A percentile compares a stretch with the other conserved stretches of the same genome.
phyloP scores from a whole-genome alignment of 2,113 vertebrate genomes.

The Petrocephalus microphthalmus region DNA sequence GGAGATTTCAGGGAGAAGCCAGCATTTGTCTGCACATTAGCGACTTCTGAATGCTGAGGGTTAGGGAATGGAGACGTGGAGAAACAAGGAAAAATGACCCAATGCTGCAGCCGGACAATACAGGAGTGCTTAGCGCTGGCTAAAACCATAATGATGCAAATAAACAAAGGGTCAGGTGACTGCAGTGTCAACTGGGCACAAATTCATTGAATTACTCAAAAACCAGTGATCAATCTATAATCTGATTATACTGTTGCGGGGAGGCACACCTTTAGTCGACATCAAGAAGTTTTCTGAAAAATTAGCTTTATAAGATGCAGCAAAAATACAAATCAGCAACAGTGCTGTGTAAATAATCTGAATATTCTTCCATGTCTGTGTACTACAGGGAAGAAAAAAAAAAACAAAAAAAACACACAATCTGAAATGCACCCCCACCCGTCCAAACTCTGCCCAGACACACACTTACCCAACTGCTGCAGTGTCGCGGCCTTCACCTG shows the following conservation, averaged over 20 bases:
- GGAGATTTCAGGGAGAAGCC: not conserved
- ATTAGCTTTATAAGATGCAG: not conserved
- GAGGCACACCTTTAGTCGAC: not conserved
- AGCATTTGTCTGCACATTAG: not conserved
- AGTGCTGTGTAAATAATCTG: not conserved
- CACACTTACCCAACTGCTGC: slow-evolving; percentile 90
- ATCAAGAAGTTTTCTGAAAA: not conserved
- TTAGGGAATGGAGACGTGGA: not conserved
- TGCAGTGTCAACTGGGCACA: not conserved
- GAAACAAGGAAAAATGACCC: not conserved
- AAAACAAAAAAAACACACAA: too few relatives aligned
- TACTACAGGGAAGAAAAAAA: not conserved
- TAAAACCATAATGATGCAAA: not conserved
- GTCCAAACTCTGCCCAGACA: not conserved
- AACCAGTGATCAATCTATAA: not conserved
- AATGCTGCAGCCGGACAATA: not conserved
- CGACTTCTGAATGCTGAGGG: not conserved
- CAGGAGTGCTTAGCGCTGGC: not conserved
- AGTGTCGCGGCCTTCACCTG: slow-evolving; percentile 97
- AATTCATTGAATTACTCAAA: not conserved
- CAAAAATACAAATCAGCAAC: not conserved
- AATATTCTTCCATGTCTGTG: not conserved
- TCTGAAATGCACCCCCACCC: not conserved
- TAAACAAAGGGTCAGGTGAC: not conserved
- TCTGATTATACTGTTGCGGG: not conserved